Evolutionary conservation across 2,797 vertebrate genomes (phyloP).

Genomic region (Prionace glauca): DNA sequence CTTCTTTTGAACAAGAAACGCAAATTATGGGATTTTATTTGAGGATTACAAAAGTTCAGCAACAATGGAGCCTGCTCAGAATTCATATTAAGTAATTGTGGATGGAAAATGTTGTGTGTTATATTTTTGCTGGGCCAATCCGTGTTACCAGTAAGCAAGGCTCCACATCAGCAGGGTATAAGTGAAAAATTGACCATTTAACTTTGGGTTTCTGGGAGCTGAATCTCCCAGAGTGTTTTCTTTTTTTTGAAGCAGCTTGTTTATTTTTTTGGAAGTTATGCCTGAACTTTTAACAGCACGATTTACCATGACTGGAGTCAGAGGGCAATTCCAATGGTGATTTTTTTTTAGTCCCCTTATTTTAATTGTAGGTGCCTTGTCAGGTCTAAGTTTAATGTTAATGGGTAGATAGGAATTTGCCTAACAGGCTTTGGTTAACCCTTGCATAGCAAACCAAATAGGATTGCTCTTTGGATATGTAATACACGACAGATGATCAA

Average conservation of each 20-base stretch:
- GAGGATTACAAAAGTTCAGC: background rate
- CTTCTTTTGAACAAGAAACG: background rate
- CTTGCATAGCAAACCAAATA: background rate
- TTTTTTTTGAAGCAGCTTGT: background rate
- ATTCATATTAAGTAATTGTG: background rate
- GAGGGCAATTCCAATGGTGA: background rate
- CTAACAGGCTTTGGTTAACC: background rate
- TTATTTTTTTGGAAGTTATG: background rate
- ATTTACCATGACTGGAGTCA: background rate
- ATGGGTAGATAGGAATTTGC: background rate
- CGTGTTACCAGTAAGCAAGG: background rate
- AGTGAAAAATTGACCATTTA: background rate
- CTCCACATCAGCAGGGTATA: background rate
- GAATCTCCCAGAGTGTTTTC: background rate
- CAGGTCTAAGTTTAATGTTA: background rate
- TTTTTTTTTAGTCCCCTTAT: background rate
- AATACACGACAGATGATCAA: background rate
- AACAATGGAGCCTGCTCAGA: background rate
- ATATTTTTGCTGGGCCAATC: background rate
- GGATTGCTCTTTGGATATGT: background rate
- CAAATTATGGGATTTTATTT: background rate
- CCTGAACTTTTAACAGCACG: background rate
- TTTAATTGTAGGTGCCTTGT: background rate
- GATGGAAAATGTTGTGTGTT: background rate
- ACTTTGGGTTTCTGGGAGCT: background rate